Base-by-base conservation (phyloP, 2,113 vertebrate genomes). In the Hyla sarda region DNA sequence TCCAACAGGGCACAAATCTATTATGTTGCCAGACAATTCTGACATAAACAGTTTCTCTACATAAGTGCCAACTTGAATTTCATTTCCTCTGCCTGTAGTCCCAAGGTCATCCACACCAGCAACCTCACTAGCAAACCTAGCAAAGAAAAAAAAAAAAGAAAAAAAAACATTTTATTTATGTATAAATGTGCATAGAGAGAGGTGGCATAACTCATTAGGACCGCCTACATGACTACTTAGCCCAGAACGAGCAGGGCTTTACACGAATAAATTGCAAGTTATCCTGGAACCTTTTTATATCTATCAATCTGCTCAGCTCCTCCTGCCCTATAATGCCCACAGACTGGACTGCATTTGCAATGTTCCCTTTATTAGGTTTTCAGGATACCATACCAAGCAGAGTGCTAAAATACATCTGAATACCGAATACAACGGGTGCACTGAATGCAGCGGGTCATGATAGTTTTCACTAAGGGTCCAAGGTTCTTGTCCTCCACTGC, bases 21-120 rank as follows among this genome's bases (percentile, higher is more conserved):
- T 99, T 28, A 99, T 88, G 80, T 99, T 99, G 12, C 97, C 98
- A 11, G 98, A 99, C 74, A 99, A 88, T 89, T 99, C 98, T 0
- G 98, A 99, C 97, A 98, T 97, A 89, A 99, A 99, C 98, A 99
- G 99, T 92, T 99, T 99, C 91, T 99, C 98, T 87, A 99, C 94
- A 0, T 99, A 99, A 8, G 97, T 99, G 54, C 98, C 98, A 82
- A 99, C 97, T 94, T 99, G 96, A 94, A 99, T 95, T 74, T 96
- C 95, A 11, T 99, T 98, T 87, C 98, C 98, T 93, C 98, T 95
- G 84, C 98, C 98, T 0, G 98, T 99, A 5, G 98, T 99, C 89
- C 98, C 98, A 90, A 99, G 93, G 89, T 98, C 98, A 92, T 99
- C 98, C 62, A 99, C 97, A 11, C 98, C 98, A 28, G 98, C 98